Base-by-base conservation (phyloP, 2,888 invertebrate species). In the Halocaridina rubra region DNA sequence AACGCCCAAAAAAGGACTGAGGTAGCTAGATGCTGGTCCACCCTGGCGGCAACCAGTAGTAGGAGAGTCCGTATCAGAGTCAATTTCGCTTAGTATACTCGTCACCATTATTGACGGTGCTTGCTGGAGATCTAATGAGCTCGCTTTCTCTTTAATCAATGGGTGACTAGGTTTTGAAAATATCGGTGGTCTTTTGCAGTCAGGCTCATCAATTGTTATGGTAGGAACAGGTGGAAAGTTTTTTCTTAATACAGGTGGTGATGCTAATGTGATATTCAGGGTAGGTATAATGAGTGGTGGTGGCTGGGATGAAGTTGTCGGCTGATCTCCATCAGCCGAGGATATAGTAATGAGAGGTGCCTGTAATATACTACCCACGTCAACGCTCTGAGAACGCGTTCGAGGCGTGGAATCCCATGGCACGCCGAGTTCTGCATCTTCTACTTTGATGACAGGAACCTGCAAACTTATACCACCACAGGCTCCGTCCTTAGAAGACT, bases 51-150 rank as follows among this genome's bases (percentile, higher is more conserved):
- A 89, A 80, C 90, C 89, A 39, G 92, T 92, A 29, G 91, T 91
- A 3, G 92, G 92, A 27, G 89, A 89, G 64, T 95, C 95, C 5
- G 92, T 91, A 89, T 95, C 95, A 2, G 95, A 95, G 91, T 95
- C 95, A 16, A 92, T 92, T 90, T 95, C 95, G 89, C 94, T 95
- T 91, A 94, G 93, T 89, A 95, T 95, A 89, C 94, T 94, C 0
- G 95, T 95, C 32, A 95, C 94, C 13, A 95, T 95, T 39, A 90
- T 90, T 33, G 89, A 89, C 89, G 95, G 86, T 8, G 86, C 64
- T 30, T 71, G 80, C 3, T 79, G 79, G 2, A 76, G 57, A 46
- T 86, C 86, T 22, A 82, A 39, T 16, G 82, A 86, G 13, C 86
- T 80, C 16, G 76, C 61, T 19, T 86, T 82, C 29, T 76, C 76